Base-by-base conservation (phyloP, 2,888 invertebrate genomes). In the Nasonia oneida region DNA sequence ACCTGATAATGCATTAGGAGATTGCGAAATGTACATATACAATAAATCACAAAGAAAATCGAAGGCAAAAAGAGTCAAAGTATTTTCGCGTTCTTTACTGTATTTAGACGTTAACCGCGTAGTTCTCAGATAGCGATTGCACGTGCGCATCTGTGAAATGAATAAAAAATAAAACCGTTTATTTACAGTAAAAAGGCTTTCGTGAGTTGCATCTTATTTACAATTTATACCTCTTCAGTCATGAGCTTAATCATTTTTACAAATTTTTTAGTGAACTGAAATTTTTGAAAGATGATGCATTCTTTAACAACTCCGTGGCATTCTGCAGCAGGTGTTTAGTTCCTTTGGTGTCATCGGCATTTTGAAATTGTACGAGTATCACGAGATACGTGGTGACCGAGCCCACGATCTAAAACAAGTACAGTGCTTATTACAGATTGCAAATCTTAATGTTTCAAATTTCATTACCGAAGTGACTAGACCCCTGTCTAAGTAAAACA, bases 351-450 rank as follows among this genome's bases (percentile, higher is more conserved):
- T 92, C 95, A 75, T 95, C 94, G 61, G 95, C 95, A 90, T 94
- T 94, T 91, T 95, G 95, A 86, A 95, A 95, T 90, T 95, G 95
- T 90, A 95, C 95, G 14, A 95, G 91, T 85, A 95, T 95, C 6
- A 95, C 95, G 81, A 95, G 90, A 90, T 95, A 95, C 0, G 95
- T 95, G 0, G 95, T 95, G 0, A 95, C 95, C 3, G 95, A 95
- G 3, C 95, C 95, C 2, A 94, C 93, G 12, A 95, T 93, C 95
- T 95, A 93, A 37, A 93, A 93, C 88, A 64, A 64, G 83, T 79
- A 74, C 15, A 14, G 23, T 10, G 75, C 67, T 74, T 53, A 57
- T 15, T 78, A 70, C 3, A 37, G 2, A n/a, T 50, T 50, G 57
- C 5, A 70, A 33, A 33, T 79, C 14, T 29, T 47, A 64, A 23